Evolutionary conservation across 2,888 invertebrate genomes (phyloP).

Genomic region (Dione juno): DNA sequence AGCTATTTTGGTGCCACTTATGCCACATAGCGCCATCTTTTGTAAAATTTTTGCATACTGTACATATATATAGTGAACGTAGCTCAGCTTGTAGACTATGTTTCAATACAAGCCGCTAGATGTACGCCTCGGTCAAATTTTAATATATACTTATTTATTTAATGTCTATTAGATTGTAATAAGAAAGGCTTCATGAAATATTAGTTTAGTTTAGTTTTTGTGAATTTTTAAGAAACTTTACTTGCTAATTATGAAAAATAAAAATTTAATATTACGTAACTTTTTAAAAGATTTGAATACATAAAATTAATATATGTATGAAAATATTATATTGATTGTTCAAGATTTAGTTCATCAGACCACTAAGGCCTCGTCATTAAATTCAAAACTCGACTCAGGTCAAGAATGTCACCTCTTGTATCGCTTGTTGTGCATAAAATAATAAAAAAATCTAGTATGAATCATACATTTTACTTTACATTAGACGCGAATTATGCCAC

Average conservation of each 20-base stretch:
- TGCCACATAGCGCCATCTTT: not conserved
- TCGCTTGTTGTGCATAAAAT: conserved; percentile 52
- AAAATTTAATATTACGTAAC: not conserved
- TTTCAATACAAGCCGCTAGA: conserved; percentile 9
- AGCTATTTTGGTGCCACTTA: not conserved
- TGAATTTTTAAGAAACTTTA: not conserved
- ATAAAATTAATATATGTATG: not conserved
- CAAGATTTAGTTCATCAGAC: conserved; percentile 32
- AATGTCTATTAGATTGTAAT: not conserved
- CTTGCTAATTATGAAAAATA: not conserved
- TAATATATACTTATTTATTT: not conserved
- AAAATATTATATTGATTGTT: not conserved
- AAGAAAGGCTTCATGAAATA: too few species aligned
- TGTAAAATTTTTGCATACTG: not conserved
- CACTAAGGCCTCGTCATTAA: conserved; percentile 9
- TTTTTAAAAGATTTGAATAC: not conserved
- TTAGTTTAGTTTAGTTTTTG: too few species aligned
- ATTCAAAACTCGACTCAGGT: conserved; percentile 55
- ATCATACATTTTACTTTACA: conserved; percentile 59
- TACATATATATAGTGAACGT: too few species aligned
- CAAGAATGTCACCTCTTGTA: conserved; percentile 61
- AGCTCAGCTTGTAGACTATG: not conserved
- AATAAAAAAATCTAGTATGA: conserved; percentile 55
- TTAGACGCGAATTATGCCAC: conserved; percentile 53
- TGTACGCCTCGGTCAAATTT: not conserved